Conservation (phyloP, 2,113 vertebrate genomes). For the Donacobius atricapilla region DNA sequence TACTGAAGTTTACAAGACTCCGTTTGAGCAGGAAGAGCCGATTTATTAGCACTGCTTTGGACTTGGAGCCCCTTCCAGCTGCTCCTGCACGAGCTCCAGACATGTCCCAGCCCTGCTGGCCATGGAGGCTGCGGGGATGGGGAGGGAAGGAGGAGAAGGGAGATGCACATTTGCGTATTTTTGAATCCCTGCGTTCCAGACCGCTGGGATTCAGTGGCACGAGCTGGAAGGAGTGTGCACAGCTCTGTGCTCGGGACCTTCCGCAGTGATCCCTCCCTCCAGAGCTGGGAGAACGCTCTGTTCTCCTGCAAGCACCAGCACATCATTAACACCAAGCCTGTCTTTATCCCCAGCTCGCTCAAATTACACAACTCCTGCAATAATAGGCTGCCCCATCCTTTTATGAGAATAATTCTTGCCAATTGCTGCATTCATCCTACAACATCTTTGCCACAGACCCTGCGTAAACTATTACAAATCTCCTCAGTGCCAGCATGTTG, state of each 20-base stretch:
- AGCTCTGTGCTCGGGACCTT: background rate
- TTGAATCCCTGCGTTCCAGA: background rate
- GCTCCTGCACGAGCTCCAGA: background rate
- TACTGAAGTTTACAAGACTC: background rate
- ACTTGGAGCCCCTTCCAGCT: background rate
- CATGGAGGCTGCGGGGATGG: accelerated
- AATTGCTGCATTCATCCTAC: background rate
- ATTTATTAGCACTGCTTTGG: background rate
- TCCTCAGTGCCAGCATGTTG: background rate
- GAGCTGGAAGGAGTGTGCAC: background rate
- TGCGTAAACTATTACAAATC: background rate
- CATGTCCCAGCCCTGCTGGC: background rate
- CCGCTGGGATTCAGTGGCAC: background rate
- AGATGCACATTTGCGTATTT: accelerated
- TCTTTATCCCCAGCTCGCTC: slow-evolving; percentile 15
- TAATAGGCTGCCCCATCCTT: background rate
- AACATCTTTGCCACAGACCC: background rate
- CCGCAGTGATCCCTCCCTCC: background rate
- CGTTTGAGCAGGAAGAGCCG: background rate
- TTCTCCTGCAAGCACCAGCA: background rate
- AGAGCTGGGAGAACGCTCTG: background rate
- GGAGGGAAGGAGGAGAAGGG: background rate
- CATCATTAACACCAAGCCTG: background rate
- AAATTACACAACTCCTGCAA: background rate
- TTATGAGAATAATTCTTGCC: background rate